Conservation (phyloP, 2,888 invertebrate genomes). For the Meganola albula region DNA sequence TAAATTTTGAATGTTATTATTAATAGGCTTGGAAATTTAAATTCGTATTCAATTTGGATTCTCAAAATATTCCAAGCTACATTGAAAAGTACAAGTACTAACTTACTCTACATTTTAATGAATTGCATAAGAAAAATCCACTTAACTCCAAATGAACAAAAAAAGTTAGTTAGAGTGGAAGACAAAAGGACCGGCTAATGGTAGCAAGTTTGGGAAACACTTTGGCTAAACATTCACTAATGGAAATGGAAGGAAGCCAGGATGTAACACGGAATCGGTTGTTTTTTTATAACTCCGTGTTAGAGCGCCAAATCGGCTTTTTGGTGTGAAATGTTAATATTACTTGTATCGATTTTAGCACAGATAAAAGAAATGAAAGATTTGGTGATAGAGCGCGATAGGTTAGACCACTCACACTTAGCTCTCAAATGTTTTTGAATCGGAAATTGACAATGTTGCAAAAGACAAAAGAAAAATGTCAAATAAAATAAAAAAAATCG, state of each 20-base stretch:
- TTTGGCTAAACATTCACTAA: conserved; percentile 75
- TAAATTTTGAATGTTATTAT: too few relatives aligned
- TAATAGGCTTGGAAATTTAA: too few relatives aligned
- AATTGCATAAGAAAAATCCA: conserved; percentile 54
- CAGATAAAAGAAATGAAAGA: background rate
- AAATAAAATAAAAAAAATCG: too few relatives aligned
- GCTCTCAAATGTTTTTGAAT: too few relatives aligned
- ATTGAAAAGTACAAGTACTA: too few relatives aligned
- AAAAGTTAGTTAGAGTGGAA: conserved; percentile 59
- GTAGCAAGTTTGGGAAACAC: conserved; percentile 71
- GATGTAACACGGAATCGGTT: conserved; percentile 43
- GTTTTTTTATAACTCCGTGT: conserved; percentile 52
- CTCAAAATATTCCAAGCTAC: too few relatives aligned
- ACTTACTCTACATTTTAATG: too few relatives aligned
- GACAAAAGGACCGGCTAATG: conserved; percentile 71
- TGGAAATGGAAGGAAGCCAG: conserved; percentile 75
- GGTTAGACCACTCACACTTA: too few relatives aligned
- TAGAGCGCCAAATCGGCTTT: conserved; percentile 56
- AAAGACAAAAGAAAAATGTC: too few relatives aligned
- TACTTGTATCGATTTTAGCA: background rate
- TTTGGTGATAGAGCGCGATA: too few relatives aligned
- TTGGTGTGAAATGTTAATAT: conserved; percentile 24
- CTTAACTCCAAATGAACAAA: conserved; percentile 51
- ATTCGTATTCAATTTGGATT: too few relatives aligned
- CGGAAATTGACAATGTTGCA: too few relatives aligned